These are phyloP conservation scores for Syngnathus scovelli DNA, from an alignment of 2,113 vertebrate species.

Conservation along the genomic window DNA sequence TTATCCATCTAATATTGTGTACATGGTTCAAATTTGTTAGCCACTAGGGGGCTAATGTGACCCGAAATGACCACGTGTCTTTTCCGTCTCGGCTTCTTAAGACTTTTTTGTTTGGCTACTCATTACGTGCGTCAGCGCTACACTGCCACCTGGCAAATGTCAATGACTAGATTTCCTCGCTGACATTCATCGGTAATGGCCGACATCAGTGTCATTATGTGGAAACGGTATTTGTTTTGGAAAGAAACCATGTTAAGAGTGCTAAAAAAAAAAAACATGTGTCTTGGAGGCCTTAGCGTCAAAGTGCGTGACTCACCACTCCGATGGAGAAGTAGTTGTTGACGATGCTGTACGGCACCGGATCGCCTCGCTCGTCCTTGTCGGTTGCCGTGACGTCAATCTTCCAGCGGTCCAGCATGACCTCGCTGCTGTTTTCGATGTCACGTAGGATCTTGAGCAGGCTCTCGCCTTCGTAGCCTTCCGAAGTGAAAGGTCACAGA, in stretches of 20 bases:
- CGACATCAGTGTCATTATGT: constrained; percentile 51
- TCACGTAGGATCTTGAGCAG: constrained; percentile 91
- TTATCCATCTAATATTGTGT: background rate
- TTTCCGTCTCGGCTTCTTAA: background rate
- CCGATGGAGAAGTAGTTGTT: constrained; percentile 96
- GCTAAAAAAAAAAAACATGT: too few relatives aligned
- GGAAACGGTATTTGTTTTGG: too few relatives aligned
- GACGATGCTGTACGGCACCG: constrained; percentile 91
- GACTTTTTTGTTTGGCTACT: background rate
- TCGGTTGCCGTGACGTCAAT: constrained; percentile 85
- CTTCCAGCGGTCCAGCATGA: constrained; percentile 92
- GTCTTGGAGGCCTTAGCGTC: background rate
- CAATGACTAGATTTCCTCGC: constrained; percentile 77
- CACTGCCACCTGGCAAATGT: constrained; percentile 69
- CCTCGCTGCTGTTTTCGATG: constrained; percentile 89
- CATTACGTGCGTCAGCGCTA: background rate
- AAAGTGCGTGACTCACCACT: constrained; percentile 45
- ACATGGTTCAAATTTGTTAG: background rate
- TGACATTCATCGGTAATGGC: constrained; percentile 78
- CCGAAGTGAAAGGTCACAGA: background rate
- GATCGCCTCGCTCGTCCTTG: constrained; percentile 89
- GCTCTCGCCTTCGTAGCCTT: constrained; percentile 95
- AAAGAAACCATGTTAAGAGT: too few relatives aligned
- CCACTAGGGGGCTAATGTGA: too few relatives aligned
- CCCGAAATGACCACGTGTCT: too few relatives aligned